Evolutionary conservation across 2,888 invertebrate genomes (phyloP), one percentile per base, ranked within the genome.

Genomic region (Catocala fraxini): DNA sequence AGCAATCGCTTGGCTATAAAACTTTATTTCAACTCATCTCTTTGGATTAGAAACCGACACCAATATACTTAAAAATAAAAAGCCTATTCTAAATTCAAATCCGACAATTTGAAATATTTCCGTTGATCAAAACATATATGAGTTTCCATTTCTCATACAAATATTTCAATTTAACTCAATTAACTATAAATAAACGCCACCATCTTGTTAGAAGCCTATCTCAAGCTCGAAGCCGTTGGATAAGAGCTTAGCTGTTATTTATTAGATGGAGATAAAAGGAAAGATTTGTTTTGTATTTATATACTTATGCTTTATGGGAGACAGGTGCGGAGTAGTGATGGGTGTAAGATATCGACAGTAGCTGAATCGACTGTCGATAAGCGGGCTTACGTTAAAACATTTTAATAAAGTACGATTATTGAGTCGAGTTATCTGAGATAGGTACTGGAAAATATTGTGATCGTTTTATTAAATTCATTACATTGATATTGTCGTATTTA

Each of bases 241-340:
- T 75, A 76, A 70, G 68, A 68, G 65, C 65, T 63, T 49, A 56
- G 65, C 34, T 11, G 64, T 73, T 63, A 77, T 78, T 86, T 84
- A 86, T 82, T 51, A 59, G 62, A 62, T 60, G 73, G 71, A 85
- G 86, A 85, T 86, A 83, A 86, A 85, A 85, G 84, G 76, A 72
- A 73, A 75, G 77, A 68, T 82, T 82, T 80, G 75, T 83, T 84
- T 87, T 86, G 79, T 84, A 78, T 85, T 86, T 85, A 80, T 76
- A 79, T 33, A 59, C 76, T 65, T 71, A 84, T 87, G 79, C 63
- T 88, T 88, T 88, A 88, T 87, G 87, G 78, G 79, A 56, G 83
- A 84, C 88, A 88, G 88, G 88, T 88, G 87, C 34, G 62, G 62
- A 4, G 15, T 52, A 74, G 73, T 46, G 77, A 47, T 67, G 75